phyloP scores from a whole-genome alignment of 2,113 vertebrate species.

The Daphoenositta chrysoptera region DNA sequence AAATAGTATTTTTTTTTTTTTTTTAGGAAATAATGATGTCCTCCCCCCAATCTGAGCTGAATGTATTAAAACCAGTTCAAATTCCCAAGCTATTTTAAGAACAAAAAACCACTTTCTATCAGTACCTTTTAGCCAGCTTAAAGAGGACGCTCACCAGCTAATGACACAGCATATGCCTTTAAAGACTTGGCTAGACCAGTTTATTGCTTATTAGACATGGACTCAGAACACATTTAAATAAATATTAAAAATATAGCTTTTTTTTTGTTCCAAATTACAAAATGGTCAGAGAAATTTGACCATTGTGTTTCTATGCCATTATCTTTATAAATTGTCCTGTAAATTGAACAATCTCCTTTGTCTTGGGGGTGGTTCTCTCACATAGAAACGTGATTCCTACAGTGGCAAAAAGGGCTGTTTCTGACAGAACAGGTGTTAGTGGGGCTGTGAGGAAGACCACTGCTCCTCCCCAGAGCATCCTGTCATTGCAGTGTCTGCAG shows the following conservation, averaged over 20 bases:
- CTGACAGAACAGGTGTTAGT: background rate
- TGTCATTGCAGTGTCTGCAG: background rate
- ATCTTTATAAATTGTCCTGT: slow-evolving; percentile 58
- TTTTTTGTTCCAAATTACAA: slow-evolving; percentile 69
- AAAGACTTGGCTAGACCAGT: slow-evolving; percentile 66
- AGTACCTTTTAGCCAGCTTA: slow-evolving; percentile 83
- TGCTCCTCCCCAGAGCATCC: background rate
- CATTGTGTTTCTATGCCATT: slow-evolving; percentile 64
- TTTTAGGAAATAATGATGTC: slow-evolving; percentile 60
- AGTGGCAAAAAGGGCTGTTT: background rate
- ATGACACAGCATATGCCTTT: slow-evolving; percentile 56
- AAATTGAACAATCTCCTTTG: slow-evolving; percentile 43
- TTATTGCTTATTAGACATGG: slow-evolving; percentile 73
- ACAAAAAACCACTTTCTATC: slow-evolving; percentile 70
- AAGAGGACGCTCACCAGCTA: slow-evolving; percentile 86
- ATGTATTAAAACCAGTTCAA: slow-evolving; percentile 69
- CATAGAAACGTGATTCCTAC: background rate
- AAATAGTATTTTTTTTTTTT: slow-evolving; percentile 74
- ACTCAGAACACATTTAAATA: slow-evolving; percentile 74
- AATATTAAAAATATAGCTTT: slow-evolving; percentile 71
- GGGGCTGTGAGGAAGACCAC: background rate
- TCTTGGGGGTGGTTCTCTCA: background rate
- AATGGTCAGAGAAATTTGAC: slow-evolving; percentile 74
- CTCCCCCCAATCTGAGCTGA: slow-evolving; percentile 66
- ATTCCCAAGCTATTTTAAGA: slow-evolving; percentile 72